These are phyloP conservation scores for Brenthis hecate DNA, from an alignment of 2,888 invertebrate species.

Conservation along the genomic window DNA sequence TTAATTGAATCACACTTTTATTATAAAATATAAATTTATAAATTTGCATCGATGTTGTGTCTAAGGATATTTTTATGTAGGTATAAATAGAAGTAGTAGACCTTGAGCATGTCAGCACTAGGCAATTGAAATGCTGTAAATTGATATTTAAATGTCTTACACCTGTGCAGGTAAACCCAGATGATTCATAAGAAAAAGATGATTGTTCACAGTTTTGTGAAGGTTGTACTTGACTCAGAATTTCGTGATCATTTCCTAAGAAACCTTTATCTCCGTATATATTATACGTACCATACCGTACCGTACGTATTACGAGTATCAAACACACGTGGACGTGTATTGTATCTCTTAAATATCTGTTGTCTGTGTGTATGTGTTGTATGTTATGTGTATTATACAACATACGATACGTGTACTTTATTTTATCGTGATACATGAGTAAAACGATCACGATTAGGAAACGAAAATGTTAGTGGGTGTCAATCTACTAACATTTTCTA, in stretches of 20 bases:
- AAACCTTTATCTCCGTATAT: not conserved
- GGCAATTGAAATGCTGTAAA: slow-evolving; percentile 20
- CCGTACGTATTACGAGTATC: no score
- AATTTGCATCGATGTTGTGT: slow-evolving; percentile 3
- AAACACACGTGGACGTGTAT: no score
- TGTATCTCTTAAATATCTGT: no score
- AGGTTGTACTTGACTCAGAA: not conserved
- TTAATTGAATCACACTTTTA: not conserved
- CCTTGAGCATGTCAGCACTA: slow-evolving; percentile 30
- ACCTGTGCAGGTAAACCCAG: slow-evolving; percentile 32
- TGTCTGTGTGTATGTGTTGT: no score
- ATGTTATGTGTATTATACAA: no score
- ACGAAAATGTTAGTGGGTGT: no score
- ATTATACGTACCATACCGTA: no score
- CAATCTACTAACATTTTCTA: no score
- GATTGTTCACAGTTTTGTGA: not conserved
- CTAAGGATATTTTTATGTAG: slow-evolving; percentile 3
- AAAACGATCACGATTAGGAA: no score
- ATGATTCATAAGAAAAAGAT: slow-evolving; percentile 8
- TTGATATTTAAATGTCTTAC: slow-evolving; percentile 29
- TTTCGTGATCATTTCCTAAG: not conserved
- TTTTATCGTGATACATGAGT: no score
- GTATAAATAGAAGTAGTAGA: slow-evolving; percentile 24
- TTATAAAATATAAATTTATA: slow-evolving; percentile 1
- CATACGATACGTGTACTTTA: no score